A percentile compares a stretch with the other conserved stretches of the same genome.
phyloP scores from a whole-genome alignment of 2,888 invertebrate species.

The Plebejus argus region DNA sequence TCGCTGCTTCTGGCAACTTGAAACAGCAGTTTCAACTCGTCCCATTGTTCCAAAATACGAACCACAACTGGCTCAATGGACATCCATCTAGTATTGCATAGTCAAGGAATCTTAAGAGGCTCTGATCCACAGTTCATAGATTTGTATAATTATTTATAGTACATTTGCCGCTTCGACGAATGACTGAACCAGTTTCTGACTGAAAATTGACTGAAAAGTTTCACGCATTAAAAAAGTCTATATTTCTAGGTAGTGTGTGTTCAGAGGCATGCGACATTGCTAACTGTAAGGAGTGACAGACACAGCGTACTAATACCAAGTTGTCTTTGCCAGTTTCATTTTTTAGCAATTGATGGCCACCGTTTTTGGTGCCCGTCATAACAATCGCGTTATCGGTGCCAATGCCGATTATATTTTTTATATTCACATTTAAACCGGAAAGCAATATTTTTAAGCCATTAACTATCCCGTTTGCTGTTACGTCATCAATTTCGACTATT shows the following conservation, averaged over 20 bases:
- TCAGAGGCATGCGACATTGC: slow-evolving; percentile 48
- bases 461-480: background rate
- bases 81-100: background rate
- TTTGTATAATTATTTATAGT: slow-evolving; percentile 33
- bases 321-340: slow-evolving; percentile 42
- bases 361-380: slow-evolving; percentile 48
- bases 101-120: background rate
- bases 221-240: slow-evolving; percentile 46
- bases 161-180: slow-evolving; percentile 41
- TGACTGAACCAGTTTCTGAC: slow-evolving; percentile 47
- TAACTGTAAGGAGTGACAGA: slow-evolving; percentile 43
- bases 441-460: slow-evolving; percentile 1
- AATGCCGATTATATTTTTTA: slow-evolving; percentile 37
- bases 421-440: background rate
- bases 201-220: slow-evolving; percentile 46
- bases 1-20: slow-evolving; percentile 28
- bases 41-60: background rate
- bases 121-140: slow-evolving; percentile 17
- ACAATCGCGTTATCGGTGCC: slow-evolving; percentile 52
- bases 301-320: slow-evolving; percentile 43
- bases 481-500: background rate
- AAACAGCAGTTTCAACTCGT: slow-evolving; percentile 29
- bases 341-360: slow-evolving; percentile 46
- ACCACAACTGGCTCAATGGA: background rate
- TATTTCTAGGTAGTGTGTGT: slow-evolving; percentile 46